Evolutionary conservation across 2,888 invertebrate genomes (phyloP), one percentile per base, ranked within the genome.

Genomic region (Ichneumoninae sp.): DNA sequence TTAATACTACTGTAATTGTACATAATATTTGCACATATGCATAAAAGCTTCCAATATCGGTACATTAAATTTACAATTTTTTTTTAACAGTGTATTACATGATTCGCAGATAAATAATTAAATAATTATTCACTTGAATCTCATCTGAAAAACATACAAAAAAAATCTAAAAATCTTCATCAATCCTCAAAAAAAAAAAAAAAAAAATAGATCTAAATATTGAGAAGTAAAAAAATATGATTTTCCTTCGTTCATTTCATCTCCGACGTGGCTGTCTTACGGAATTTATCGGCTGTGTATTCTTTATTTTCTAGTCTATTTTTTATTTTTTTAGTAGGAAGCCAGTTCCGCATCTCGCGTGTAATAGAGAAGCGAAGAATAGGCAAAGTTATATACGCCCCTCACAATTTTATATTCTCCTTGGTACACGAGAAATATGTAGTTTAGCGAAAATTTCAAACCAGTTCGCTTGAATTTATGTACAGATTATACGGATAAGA

Each of bases 401-500:
- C 54, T 3, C 22, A 22, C 19, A 54, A 54, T 54, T 54, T 54
- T 54, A 22, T 54, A 54, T 54, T 54, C 54, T 54, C 8, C 54
- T 19, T 10, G 22, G 22, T 19, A 22, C 22, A 54, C 54, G 54
- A 57, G 26, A 57, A 26, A 57, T 57, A 22, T 57, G 57, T 57
- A 57, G 22, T 22, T 57, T 22, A 22, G 57, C 26, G 22, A 52
- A 52, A 52, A 57, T 47, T 16, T 47, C 44, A 47, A 47, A 47
- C 44, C 44, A 13, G 44, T 57, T 57, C 63, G 13, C 63, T 13
- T 6, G n/a, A 63, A 63, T 63, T 63, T 63, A 33, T 63, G 30
- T 63, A 30, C 33, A 63, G 63, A 63, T 63, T 63, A 30, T 33
- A 6, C 30, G 63, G 63, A 63, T 33, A 30, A 19, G 40, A n/a